Base-by-base conservation (phyloP, 2,113 vertebrate species). In the Fulica atra region DNA sequence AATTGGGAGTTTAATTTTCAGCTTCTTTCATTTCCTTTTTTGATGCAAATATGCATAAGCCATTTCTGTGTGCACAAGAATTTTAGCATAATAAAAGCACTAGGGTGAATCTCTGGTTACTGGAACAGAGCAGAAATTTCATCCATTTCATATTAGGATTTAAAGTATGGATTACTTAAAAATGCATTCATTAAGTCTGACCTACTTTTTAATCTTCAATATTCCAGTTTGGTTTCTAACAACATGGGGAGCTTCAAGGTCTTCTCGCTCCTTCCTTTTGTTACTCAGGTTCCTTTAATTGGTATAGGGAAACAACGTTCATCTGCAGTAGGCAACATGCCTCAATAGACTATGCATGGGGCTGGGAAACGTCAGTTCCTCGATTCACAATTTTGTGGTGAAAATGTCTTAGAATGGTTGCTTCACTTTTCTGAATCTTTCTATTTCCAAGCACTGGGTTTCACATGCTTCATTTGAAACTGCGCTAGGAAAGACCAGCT, bases 181-280 rank as follows among this genome's bases (percentile, higher is more conserved):
- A 97, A 97, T 89, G 81, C 78, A 94, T 97, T 96, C 96, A 94
- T 97, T 97, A 97, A 96, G 56, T 96, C 89, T 97, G 98, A 98
- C 97, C 97, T 97, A 98, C 94, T 97, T 98, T 97, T 97, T 68
- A 96, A 97, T 97, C 96, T 96, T 97, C 93, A 94, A 5, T 94
- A 94, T 97, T 97, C 88, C 88, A 93, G 46, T 92, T 87, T 93
- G 31, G 40, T 94, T 96, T 97, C 71, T 94, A 88, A 63, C n/a
- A 60, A 46, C 74, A 65, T 73, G 51, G 40, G 36, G 60, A 96
- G 31, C 46, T 92, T 91, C 79, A 91, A 97, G 91, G 93, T 95
- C 70, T 95, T 46, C 35, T 33, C 57, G 38, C 20, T 96, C 40
- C 35, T 91, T 76, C 65, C 91, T 36, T 3, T 50, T 90, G 69